Base-by-base conservation (phyloP, 2,113 vertebrate species). In the Leptobrachium ailaonicum region DNA sequence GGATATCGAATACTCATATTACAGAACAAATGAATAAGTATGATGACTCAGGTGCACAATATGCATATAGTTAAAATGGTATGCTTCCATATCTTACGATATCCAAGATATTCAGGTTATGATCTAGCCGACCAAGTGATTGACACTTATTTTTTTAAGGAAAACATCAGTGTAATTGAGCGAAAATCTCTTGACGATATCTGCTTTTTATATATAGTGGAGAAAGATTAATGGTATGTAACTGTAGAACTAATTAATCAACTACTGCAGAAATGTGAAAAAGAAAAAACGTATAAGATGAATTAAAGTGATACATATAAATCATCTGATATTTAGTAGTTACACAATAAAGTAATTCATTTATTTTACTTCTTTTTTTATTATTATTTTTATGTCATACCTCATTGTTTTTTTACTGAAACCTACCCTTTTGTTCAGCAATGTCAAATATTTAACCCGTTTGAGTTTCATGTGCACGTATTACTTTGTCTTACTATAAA, bases 191-290 rank as follows among this genome's bases (percentile, higher is more conserved):
- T 88, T 85, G 81, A 83, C 82, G 86, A 88, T 72, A 85, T 54
- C 77, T 87, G 84, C 87, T 89, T 83, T 89, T 83, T 58, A 88
- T 86, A 69, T 79, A 73, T 82, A 32, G 80, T 82, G 72, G 71
- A 86, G 87, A 74, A 83, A 88, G 84, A 91, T 90, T 91, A 92
- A 90, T 90, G 85, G 66, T 87, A 89, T 83, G 81, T 80, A 93
- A 89, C 88, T 89, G 87, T 86, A 84, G 76, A 73, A 84, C 50
- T 87, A 88, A 91, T 91, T 89, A 90, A 89, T 93, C 88, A 91
- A 87, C 78, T 6, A 56, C n/a, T 41, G 32, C n/a, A 56, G 42
- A 54, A 85, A 84, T 85, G 83, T 8, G 79, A 80, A 83, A 73
- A 45, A 72, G 68, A 12, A 85, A 87, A 88, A 86, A 87, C 75